A percentile compares a stretch with the other conserved stretches of the same genome.
Conservation (phyloP, 2,797 vertebrate genomes). For the Buceros bicornis region DNA sequence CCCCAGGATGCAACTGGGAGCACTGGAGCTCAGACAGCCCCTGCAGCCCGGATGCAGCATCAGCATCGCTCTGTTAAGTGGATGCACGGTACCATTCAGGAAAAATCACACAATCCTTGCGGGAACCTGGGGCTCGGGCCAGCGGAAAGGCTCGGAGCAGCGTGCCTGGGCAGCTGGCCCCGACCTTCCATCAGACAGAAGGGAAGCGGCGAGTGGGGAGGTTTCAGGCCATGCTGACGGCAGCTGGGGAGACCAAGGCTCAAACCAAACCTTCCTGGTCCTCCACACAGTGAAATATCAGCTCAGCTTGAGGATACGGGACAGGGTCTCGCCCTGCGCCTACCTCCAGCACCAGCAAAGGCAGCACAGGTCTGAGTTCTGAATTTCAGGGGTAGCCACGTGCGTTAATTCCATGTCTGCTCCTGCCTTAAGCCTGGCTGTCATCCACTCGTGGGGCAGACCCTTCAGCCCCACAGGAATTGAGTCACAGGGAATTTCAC, state of each 20-base stretch:
- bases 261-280: background rate
- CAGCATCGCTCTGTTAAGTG: background rate
- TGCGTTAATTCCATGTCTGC: rapidly evolving
- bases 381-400: background rate
- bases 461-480: background rate
- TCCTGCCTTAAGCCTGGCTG: background rate
- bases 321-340: rapidly evolving
- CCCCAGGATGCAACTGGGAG: background rate
- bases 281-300: background rate
- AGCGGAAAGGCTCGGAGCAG: background rate
- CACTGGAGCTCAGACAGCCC: rapidly evolving
- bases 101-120: background rate
- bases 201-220: background rate
- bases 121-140: background rate
- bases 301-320: background rate
- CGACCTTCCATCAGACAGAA: too few species aligned
- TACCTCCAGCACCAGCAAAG: background rate
- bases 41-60: rapidly evolving
- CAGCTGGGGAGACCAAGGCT: background rate
- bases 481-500: background rate
- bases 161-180: background rate
- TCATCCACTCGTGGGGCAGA: rapidly evolving
- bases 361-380: background rate
- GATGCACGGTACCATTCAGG: rapidly evolving
- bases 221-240: background rate